A percentile compares a stretch with the other conserved stretches of the same genome.
These are phyloP conservation scores for Clunio marinus DNA, from an alignment of 2,888 invertebrate species.

Conservation along the genomic window DNA sequence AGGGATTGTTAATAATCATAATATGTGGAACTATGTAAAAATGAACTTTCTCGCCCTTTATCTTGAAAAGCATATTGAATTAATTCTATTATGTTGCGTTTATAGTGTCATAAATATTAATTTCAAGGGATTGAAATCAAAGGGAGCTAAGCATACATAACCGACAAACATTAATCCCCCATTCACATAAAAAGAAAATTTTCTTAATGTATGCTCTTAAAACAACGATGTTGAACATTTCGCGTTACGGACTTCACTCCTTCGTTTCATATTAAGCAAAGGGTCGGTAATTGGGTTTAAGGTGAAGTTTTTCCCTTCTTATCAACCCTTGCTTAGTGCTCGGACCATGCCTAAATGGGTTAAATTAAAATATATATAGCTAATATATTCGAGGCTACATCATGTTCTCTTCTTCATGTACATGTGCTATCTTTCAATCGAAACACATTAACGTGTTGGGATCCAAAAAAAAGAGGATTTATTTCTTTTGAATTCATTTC, in stretches of 20 bases:
- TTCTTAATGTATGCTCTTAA: not conserved
- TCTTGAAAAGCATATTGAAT: slow-evolving; percentile 37
- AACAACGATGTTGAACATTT: not conserved
- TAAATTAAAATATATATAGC: slow-evolving; percentile 33
- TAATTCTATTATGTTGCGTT: slow-evolving; percentile 37
- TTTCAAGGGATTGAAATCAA: not conserved
- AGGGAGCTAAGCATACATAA: not conserved
- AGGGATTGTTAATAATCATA: slow-evolving; percentile 24
- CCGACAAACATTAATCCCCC: slow-evolving; percentile 6
- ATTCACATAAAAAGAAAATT: not conserved
- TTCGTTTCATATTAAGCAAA: not conserved
- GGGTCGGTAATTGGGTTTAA: slow-evolving; percentile 32
- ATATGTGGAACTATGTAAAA: not conserved
- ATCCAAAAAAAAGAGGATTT: slow-evolving; percentile 3
- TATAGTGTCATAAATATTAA: slow-evolving; percentile 37
- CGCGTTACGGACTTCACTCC: not conserved
- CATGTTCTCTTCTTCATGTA: not conserved
- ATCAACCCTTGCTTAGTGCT: no score
- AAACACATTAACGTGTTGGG: slow-evolving; percentile 20
- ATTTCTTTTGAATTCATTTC: not conserved
- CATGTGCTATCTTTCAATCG: slow-evolving; percentile 25
- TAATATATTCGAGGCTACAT: slow-evolving; percentile 20
- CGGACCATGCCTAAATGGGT: slow-evolving; percentile 23
- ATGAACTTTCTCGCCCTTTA: slow-evolving; percentile 13
- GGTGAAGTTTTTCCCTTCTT: not conserved